Percentiles rank a stretch among this genome's conserved stretches.
Evolutionary conservation across 2,888 invertebrate species (phyloP).

Genomic region (Ochlodes sylvanus): DNA sequence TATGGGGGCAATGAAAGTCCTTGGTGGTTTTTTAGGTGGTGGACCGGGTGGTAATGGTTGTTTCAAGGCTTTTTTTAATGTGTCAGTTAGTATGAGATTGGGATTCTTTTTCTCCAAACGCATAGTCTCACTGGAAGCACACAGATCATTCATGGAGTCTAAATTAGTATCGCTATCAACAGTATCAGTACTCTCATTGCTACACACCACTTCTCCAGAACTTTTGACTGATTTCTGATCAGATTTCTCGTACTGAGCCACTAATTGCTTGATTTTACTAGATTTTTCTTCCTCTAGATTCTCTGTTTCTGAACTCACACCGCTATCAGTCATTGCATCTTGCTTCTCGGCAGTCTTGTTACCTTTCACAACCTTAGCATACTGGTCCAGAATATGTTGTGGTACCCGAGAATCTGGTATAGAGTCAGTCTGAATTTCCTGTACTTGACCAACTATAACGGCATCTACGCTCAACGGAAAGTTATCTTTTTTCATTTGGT

Average conservation of each 20-base stretch:
- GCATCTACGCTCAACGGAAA: slow-evolving; percentile 51
- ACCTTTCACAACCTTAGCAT: slow-evolving; percentile 74
- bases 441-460: slow-evolving; percentile 48
- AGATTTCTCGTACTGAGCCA: slow-evolving; percentile 58
- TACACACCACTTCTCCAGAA: background rate
- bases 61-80: slow-evolving; percentile 87
- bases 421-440: slow-evolving; percentile 53
- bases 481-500: slow-evolving; percentile 76
- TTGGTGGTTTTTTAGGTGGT: slow-evolving; percentile 91
- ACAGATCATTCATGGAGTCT: slow-evolving; percentile 63
- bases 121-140: slow-evolving; percentile 75
- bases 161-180: slow-evolving; percentile 58
- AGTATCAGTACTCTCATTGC: slow-evolving; percentile 21
- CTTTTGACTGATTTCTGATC: slow-evolving; percentile 41
- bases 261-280: slow-evolving; percentile 61
- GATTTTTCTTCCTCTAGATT: slow-evolving; percentile 74
- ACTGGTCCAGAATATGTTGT: slow-evolving; percentile 76
- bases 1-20: slow-evolving; percentile 80
- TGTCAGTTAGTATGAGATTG: slow-evolving; percentile 81
- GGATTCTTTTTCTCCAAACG: slow-evolving; percentile 75
- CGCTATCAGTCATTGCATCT: slow-evolving; percentile 78
- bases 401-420: slow-evolving; percentile 74
- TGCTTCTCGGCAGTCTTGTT: slow-evolving; percentile 65
- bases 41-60: slow-evolving; percentile 89
- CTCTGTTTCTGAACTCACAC: slow-evolving; percentile 81